A percentile compares a stretch with the other conserved stretches of the same genome.
phyloP scores from a whole-genome alignment of 2,113 vertebrate genomes.

The Argyrosomus japonicus region DNA sequence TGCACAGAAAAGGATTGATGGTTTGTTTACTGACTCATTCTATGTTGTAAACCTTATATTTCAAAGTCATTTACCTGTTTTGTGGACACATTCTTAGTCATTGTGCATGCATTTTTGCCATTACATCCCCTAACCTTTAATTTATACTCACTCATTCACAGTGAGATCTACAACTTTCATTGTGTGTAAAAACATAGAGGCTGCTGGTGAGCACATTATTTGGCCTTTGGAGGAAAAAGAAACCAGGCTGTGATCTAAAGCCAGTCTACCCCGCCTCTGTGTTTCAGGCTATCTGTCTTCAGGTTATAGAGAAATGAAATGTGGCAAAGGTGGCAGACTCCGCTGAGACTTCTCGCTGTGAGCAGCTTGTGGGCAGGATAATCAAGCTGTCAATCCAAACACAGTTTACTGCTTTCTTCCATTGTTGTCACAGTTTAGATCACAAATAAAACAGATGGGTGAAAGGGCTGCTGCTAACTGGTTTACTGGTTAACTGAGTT shows the following conservation, averaged over 20 bases:
- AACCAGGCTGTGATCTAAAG: not conserved
- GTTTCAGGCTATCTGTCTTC: not conserved
- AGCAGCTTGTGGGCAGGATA: not conserved
- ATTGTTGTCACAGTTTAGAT: not conserved
- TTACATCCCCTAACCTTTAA: not conserved
- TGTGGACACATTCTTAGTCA: not conserved
- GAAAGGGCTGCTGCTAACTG: not conserved
- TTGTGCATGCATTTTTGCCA: not conserved
- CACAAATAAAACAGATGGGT: not conserved
- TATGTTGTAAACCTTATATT: not conserved
- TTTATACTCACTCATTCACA: not conserved
- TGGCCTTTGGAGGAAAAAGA: not conserved
- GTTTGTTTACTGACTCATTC: not conserved
- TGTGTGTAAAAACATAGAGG: not conserved
- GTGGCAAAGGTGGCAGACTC: not conserved
- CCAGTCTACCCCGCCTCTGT: not conserved
- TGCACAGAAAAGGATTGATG: not conserved
- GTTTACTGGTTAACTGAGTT: too few relatives aligned
- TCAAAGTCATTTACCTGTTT: not conserved
- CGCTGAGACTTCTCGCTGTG: not conserved
- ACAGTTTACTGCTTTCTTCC: not conserved
- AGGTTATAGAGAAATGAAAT: not conserved
- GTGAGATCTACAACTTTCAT: not conserved
- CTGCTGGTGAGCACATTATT: not conserved
- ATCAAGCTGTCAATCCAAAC: slow-evolving; percentile 7